Evolutionary conservation across 2,888 invertebrate genomes (phyloP), one percentile per base, ranked within the genome.

Genomic region (Lasioglossum morio): DNA sequence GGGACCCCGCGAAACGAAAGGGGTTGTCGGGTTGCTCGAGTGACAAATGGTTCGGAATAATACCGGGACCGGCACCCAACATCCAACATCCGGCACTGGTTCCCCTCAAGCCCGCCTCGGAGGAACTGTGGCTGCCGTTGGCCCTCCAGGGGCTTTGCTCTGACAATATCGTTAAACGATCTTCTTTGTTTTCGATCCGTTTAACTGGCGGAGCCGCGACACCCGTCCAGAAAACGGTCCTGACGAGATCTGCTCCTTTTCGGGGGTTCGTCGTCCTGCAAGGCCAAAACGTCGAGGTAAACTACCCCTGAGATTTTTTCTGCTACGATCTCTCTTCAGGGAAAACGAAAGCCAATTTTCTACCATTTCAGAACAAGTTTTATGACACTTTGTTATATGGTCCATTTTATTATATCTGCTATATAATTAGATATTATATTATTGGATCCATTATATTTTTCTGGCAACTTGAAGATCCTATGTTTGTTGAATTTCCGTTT

Each of bases 31-130:
- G 81, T 91, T 92, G 92, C 92, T 92, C 92, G 92, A 93, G 94
- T 95, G 95, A 95, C 95, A 95, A 95, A 95, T 95, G 95, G 95
- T 92, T 94, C 88, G 95, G 95, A 95, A 95, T 95, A 95, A 95
- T 95, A 94, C 94, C 94, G 93, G 93, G 93, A 27, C 63, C 63
- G 30, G 30, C 63, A 91, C 87, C 91, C 92, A 89, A 87, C 89
- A 88, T 89, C 90, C 91, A 90, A 87, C 90, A 89, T 91, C 90
- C 91, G 88, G 88, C 91, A 81, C 82, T 86, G 88, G 87, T 87
- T 89, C 86, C 89, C 88, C 89, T 90, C 90, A 80, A 86, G 79
- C 81, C 82, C 82, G 79, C 79, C 88, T 81, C 78, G 77, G 85
- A 89, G 85, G 91, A 88, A 90, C 84, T 84, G 84, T 83, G 78